phyloP scores from a whole-genome alignment of 2,888 invertebrate species.

The Tipula lateralis region DNA sequence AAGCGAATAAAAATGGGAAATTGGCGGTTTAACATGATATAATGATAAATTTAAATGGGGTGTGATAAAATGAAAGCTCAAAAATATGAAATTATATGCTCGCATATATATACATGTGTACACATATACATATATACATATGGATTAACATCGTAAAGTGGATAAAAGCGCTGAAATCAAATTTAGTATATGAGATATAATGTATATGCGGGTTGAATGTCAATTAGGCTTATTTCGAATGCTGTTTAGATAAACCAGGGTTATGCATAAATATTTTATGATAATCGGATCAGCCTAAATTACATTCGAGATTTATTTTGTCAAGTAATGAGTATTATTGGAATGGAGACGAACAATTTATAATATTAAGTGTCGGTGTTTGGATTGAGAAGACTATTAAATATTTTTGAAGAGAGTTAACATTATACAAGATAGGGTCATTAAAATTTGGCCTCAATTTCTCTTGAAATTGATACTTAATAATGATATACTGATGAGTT shows the following conservation, averaged over 20 bases:
- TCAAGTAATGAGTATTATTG: no score
- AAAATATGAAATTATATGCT: neutral
- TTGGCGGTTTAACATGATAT: neutral
- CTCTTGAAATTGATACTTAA: no score
- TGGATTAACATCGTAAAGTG: neutral
- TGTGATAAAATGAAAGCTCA: neutral
- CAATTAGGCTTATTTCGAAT: neutral
- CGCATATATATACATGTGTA: neutral
- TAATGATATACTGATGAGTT: no score
- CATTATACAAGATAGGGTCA: no score
- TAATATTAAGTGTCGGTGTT: no score
- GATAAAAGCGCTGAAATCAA: neutral
- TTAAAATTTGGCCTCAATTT: no score
- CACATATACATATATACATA: neutral
- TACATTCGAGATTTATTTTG: no score
- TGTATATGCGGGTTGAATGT: neutral
- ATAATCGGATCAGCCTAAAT: neutral
- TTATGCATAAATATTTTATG: neutral
- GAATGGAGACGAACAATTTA: no score
- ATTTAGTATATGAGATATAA: neutral
- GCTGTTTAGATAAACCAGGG: neutral
- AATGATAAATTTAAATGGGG: neutral
- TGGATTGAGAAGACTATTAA: no score
- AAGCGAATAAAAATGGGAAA: neutral
- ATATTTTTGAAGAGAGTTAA: no score